Conservation (phyloP, 2,888 invertebrate species). For the Crematogaster levior region DNA sequence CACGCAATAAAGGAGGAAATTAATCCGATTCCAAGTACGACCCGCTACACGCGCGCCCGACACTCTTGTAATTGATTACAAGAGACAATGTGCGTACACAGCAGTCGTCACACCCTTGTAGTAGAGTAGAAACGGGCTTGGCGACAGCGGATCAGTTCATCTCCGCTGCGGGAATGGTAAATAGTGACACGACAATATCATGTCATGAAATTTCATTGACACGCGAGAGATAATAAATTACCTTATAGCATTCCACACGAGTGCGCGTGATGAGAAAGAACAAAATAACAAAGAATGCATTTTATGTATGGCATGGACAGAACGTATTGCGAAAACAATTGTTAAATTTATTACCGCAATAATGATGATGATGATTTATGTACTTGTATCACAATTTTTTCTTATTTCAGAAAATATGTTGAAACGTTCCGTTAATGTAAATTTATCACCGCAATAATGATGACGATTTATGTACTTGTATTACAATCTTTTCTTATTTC, state of each 20-base stretch:
- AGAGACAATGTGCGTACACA: constrained; percentile 26
- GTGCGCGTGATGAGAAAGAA: neutral
- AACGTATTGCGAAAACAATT: no score
- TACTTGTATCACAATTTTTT: neutral
- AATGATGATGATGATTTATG: neutral
- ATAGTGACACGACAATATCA: constrained; percentile 27
- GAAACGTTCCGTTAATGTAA: neutral
- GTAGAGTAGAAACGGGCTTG: constrained; percentile 32
- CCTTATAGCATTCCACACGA: neutral
- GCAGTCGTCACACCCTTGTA: constrained; percentile 45
- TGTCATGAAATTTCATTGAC: constrained; percentile 44
- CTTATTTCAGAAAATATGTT: neutral
- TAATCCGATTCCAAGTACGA: constrained; percentile 30
- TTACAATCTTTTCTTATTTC: neutral
- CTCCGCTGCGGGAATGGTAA: constrained; percentile 18
- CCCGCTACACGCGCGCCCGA: neutral
- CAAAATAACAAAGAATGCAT: neutral
- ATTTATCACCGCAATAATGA: neutral
- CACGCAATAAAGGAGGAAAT: constrained; percentile 33
- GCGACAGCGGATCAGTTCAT: constrained; percentile 32
- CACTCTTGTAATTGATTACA: constrained; percentile 43
- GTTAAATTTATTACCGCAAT: neutral
- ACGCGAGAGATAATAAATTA: constrained; percentile 47
- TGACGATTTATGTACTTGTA: neutral
- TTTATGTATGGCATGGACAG: no score